Percentiles rank a stretch among this genome's conserved stretches.
phyloP scores from a whole-genome alignment of 2,797 vertebrate species.

The Molossus molossus region DNA sequence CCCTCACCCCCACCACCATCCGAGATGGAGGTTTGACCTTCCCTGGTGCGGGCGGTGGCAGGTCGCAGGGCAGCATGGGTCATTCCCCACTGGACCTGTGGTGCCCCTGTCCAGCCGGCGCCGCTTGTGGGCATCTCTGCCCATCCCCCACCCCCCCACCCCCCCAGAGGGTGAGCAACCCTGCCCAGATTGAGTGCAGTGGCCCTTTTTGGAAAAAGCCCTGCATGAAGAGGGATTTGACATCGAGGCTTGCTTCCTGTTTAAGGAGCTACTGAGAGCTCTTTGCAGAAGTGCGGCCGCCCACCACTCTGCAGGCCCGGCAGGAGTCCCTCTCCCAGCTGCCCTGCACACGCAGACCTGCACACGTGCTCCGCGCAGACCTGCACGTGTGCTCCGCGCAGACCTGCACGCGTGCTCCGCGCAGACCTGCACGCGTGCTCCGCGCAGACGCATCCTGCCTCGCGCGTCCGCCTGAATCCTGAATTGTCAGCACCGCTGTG shows the following conservation, averaged over 20 bases:
- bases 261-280: background rate
- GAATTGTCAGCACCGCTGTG: fast-evolving
- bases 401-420: background rate
- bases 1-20: background rate
- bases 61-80: background rate
- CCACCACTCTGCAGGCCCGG: background rate
- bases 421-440: background rate
- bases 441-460: fast-evolving
- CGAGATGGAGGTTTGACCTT: background rate
- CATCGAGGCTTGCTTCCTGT: constrained; percentile 23
- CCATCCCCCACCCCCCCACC: background rate
- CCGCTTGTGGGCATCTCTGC: background rate
- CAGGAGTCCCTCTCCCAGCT: fast-evolving
- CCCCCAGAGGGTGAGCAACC: background rate
- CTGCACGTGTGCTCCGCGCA: too few species aligned
- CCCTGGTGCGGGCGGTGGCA: too few species aligned
- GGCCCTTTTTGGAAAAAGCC: background rate
- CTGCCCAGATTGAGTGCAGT: fast-evolving
- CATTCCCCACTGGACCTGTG: fast-evolving
- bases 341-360: background rate
- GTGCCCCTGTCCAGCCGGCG: background rate
- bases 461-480: background rate
- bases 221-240: background rate
- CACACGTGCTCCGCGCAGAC: background rate
- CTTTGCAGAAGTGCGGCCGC: constrained; percentile 27